Conservation (phyloP, 2,888 invertebrate genomes). For the Silvanus unidentatus region DNA sequence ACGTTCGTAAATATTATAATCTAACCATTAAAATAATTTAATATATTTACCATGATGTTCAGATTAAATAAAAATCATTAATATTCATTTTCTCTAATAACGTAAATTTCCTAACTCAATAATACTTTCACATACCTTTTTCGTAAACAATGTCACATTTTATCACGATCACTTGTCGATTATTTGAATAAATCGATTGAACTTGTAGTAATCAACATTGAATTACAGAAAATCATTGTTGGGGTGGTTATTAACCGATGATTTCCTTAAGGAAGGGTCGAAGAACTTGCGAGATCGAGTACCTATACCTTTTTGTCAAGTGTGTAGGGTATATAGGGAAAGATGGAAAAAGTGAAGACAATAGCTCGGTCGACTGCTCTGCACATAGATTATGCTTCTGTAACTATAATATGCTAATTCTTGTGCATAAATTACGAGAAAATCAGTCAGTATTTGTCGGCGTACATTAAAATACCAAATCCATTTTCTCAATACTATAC, state of each 20-base stretch:
- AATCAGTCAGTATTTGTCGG: constrained; percentile 6
- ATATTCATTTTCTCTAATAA: constrained; percentile 11
- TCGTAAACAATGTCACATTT: constrained; percentile 9
- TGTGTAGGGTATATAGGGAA: too few species aligned
- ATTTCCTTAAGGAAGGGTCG: too few species aligned
- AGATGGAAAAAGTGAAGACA: too few species aligned
- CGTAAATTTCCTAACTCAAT: constrained; percentile 5
- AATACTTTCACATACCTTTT: constrained; percentile 5
- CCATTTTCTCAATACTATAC: constrained; percentile 9
- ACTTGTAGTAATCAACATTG: constrained; percentile 15
- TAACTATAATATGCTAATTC: constrained; percentile 17
- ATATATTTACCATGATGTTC: too few species aligned
- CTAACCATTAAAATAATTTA: too few species aligned
- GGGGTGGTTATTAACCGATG: too few species aligned
- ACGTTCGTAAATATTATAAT: too few species aligned
- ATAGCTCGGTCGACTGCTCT: constrained; percentile 20
- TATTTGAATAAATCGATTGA: constrained; percentile 12
- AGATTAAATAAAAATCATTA: too few species aligned
- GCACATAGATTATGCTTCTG: constrained; percentile 19
- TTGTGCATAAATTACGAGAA: constrained; percentile 14
- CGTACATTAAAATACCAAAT: too few species aligned
- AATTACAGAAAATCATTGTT: constrained; percentile 17
- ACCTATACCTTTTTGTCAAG: too few species aligned
- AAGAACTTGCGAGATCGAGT: too few species aligned
- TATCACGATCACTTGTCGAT: constrained; percentile 9